A percentile compares a stretch with the other conserved stretches of the same genome.
These are phyloP conservation scores for Sapajus apella DNA, from an alignment of 2,113 vertebrate species.

Conservation along the genomic window DNA sequence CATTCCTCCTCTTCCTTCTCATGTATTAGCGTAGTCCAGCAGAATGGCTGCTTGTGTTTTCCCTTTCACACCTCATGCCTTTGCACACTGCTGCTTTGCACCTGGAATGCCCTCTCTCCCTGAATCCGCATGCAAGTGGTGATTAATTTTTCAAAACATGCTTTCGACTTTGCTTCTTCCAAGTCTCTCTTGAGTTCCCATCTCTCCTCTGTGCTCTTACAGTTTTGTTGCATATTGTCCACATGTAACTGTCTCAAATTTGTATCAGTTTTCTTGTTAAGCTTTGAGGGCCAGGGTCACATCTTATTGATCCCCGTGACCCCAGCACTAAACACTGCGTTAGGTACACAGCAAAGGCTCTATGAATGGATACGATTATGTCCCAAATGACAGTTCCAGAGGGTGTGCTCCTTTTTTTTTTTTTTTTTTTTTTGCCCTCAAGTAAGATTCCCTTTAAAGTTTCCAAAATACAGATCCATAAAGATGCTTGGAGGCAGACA, in stretches of 20 bases:
- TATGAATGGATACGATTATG: rapidly evolving
- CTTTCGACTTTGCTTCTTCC: background rate
- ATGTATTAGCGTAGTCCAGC: rapidly evolving
- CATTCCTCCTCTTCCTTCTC: rapidly evolving
- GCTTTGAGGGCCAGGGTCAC: background rate
- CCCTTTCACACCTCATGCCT: background rate
- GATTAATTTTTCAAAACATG: background rate
- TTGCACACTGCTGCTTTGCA: background rate
- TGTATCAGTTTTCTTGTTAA: background rate
- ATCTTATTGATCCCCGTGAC: background rate
- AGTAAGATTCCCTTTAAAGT: background rate
- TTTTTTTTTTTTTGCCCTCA: background rate
- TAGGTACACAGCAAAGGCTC: background rate
- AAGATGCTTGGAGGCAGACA: background rate
- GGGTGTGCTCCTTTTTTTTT: background rate
- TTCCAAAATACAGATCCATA: background rate
- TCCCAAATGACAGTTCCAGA: background rate
- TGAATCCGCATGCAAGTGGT: background rate
- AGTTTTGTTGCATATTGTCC: background rate
- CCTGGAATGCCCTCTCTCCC: background rate
- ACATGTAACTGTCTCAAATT: background rate
- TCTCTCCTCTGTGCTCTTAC: background rate
- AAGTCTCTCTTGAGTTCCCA: background rate
- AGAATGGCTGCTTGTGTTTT: background rate
- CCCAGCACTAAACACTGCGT: background rate